Evolutionary conservation across 1,140 invertebrate species (phyloP).

Genomic region (Camponotus vicinus): DNA sequence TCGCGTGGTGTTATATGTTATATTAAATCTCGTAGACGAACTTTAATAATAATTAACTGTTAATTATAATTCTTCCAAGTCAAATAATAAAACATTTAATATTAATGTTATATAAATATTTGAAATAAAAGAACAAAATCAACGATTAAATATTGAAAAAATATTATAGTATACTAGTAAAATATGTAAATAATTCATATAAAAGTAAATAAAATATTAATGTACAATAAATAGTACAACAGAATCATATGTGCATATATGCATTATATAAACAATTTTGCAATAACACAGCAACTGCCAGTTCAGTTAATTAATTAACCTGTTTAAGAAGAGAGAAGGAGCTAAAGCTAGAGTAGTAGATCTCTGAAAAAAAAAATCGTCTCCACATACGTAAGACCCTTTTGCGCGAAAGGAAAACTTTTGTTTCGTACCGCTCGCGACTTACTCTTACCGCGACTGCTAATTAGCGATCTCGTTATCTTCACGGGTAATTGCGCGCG

Average conservation of each 20-base stretch:
- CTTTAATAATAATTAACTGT: slow-evolving; percentile 22
- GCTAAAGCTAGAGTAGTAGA: not conserved
- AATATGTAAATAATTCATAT: no score
- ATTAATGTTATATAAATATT: slow-evolving; percentile 1
- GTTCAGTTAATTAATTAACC: not conserved
- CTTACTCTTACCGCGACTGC: slow-evolving; percentile 23
- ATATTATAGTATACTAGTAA: not conserved
- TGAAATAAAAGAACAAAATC: slow-evolving; percentile 4
- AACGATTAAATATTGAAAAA: not conserved
- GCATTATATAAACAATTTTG: no score
- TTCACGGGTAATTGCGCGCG: slow-evolving; percentile 62
- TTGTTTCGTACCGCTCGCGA: not conserved
- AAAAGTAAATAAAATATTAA: no score
- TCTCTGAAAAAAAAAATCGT: slow-evolving; percentile 1
- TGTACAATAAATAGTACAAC: not conserved
- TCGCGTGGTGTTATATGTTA: not conserved
- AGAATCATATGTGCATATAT: not conserved
- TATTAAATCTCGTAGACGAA: not conserved
- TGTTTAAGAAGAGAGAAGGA: not conserved
- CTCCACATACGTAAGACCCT: not conserved
- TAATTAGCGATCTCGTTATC: slow-evolving; percentile 74
- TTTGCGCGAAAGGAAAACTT: not conserved
- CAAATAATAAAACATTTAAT: not conserved
- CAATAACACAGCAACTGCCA: no score
- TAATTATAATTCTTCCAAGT: not conserved